Evolutionary conservation across 1,140 invertebrate species (phyloP).

Genomic region (Metaphire vulgaris): DNA sequence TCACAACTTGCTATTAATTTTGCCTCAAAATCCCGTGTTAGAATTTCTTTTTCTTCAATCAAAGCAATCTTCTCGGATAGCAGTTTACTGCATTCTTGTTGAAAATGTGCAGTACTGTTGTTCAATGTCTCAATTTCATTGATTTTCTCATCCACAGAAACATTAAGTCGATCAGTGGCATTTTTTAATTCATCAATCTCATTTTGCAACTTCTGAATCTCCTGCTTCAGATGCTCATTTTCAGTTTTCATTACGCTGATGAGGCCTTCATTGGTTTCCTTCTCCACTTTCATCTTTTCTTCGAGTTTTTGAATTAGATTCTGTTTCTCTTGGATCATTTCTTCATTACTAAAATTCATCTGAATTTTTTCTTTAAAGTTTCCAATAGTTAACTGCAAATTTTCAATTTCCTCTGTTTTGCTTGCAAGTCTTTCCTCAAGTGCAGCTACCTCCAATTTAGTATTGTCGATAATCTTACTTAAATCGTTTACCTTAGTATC

Average conservation of each 20-base stretch:
- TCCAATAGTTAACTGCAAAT: not conserved
- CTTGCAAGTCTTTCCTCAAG: not conserved
- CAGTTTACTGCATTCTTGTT: slow-evolving; percentile 23
- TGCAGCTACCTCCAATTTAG: not conserved
- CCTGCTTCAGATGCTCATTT: slow-evolving; percentile 13
- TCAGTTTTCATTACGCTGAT: not conserved
- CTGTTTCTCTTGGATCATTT: not conserved
- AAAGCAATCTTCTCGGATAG: not conserved
- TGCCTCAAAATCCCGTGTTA: not conserved
- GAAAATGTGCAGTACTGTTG: slow-evolving; percentile 24
- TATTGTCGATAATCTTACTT: not conserved
- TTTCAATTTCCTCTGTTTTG: not conserved
- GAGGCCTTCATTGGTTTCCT: not conserved
- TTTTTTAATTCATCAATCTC: slow-evolving; percentile 27
- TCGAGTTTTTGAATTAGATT: not conserved
- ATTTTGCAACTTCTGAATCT: slow-evolving; percentile 18
- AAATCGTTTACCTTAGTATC: not conserved
- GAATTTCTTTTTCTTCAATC: slow-evolving; percentile 1
- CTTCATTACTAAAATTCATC: not conserved
- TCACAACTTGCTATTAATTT: not conserved
- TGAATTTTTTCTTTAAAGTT: not conserved
- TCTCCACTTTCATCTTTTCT: not conserved
- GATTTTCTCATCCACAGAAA: not conserved
- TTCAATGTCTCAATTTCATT: not conserved
- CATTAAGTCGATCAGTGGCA: not conserved